Base-by-base conservation (phyloP, 2,113 vertebrate genomes). In the Lampris megalopsis region DNA sequence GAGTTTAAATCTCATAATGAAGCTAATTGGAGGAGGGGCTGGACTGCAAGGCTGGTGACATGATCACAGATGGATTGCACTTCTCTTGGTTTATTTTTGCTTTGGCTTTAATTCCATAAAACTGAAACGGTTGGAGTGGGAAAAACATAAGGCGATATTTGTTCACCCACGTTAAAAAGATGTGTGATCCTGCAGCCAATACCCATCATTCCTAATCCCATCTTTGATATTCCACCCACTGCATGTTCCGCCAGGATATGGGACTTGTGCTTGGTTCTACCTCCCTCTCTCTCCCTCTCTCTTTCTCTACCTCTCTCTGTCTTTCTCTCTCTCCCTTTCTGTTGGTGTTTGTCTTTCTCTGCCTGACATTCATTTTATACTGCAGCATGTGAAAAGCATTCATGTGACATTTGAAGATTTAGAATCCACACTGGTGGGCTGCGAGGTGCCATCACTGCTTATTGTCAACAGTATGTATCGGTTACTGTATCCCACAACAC, bases 181-280 rank as follows among this genome's bases (percentile, higher is more conserved):
- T 73, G 43, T 56, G 54, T 64, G 40, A 56, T 67, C 45, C 61
- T 78, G 73, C 83, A 80, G 63, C 60, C 68, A 79, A 80, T 81
- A 40, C 36, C 45, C 37, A 71, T 68, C 73, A 75, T 85, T 83
- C 78, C 60, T 91, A 91, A 92, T 91, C 89, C 88, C 1, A 58
- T 82, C 77, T 92, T 89, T 90, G 78, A 92, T 86, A 77, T 82
- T 88, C 85, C 88, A 54, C 89, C 86, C 87, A 86, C 87, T 67
- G 41, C 81, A 79, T 86, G 79, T 83, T 68, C 85, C 69, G 57
- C 67, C 72, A 81, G 68, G 72, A 50, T 6, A 66, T 60, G 42
- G 41, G 11, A 11, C 49, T 37, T 41, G 4, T 0, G 63, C 48
- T 63, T 66, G 60, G 60, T 68, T n/a, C 47, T 9, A 52, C 59